A percentile compares a stretch with the other conserved stretches of the same genome.
phyloP scores from a whole-genome alignment of 2,797 vertebrate species.

The Orestias chungarensis region DNA sequence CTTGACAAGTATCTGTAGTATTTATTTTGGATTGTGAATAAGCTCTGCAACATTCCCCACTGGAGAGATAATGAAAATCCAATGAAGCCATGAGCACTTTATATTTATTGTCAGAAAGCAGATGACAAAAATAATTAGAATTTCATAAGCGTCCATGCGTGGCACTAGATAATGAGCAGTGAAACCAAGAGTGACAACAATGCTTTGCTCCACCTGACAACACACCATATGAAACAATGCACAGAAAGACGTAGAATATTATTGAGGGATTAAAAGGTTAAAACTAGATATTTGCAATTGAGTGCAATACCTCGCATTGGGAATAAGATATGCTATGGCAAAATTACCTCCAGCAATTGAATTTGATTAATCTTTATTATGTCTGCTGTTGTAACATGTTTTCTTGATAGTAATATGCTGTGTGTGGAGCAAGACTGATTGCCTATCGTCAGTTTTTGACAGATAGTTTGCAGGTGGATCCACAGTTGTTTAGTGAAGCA shows the following conservation, averaged over 20 bases:
- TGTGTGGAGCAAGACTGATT: not conserved
- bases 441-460: conserved; percentile 29
- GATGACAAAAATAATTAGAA: conserved; percentile 3
- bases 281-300: conserved; percentile 1
- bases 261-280: conserved; percentile 12
- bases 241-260: conserved; percentile 2
- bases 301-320: not conserved
- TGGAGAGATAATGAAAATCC: conserved; percentile 52
- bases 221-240: not conserved
- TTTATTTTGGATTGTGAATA: conserved; percentile 44
- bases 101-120: conserved; percentile 39
- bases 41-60: conserved; percentile 42
- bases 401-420: conserved; percentile 14
- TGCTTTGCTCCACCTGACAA: not conserved
- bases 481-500: conserved; percentile 8
- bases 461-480: conserved; percentile 23
- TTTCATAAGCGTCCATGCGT: conserved; percentile 16
- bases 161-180: conserved; percentile 22
- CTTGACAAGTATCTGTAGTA: conserved; percentile 66
- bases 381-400: not conserved
- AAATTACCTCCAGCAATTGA: conserved; percentile 1
- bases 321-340: not conserved
- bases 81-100: conserved; percentile 41
- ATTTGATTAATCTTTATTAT: conserved; percentile 10
- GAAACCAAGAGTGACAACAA: conserved; percentile 5